Conservation (phyloP, 2,797 vertebrate genomes). For the Platyrinchus mystaceus region DNA sequence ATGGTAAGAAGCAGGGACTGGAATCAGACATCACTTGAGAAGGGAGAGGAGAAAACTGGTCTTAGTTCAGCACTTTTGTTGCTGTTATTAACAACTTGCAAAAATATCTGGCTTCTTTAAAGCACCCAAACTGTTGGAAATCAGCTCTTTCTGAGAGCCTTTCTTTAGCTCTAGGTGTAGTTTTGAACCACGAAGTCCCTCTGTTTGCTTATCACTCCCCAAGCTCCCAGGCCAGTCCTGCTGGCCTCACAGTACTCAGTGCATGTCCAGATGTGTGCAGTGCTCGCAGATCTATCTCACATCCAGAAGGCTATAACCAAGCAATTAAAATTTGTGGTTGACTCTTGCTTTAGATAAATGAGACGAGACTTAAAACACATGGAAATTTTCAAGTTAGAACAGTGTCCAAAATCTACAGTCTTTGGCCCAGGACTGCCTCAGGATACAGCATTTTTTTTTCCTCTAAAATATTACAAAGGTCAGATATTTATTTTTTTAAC, state of each 20-base stretch:
- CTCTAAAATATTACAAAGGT: slow-evolving; percentile 2
- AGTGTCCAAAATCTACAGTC: slow-evolving; percentile 60
- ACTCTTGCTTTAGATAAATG: slow-evolving; percentile 61
- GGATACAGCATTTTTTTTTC: slow-evolving; percentile 7
- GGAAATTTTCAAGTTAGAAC: slow-evolving; percentile 64
- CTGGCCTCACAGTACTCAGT: neutral
- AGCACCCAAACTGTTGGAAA: neutral
- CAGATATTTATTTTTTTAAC: slow-evolving; percentile 52
- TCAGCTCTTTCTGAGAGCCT: neutral
- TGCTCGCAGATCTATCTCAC: neutral
- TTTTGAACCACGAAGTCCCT: neutral
- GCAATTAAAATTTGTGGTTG: slow-evolving; percentile 49
- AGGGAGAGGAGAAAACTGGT: neutral
- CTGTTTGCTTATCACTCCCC: neutral
- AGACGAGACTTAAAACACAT: slow-evolving; percentile 62
- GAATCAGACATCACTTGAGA: neutral
- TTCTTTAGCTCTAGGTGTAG: neutral
- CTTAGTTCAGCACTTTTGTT: accelerated
- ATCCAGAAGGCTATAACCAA: neutral
- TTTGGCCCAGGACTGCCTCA: slow-evolving; percentile 33
- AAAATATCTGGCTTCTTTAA: slow-evolving; percentile 17
- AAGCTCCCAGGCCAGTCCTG: neutral
- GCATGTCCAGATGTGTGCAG: neutral
- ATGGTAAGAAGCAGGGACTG: neutral
- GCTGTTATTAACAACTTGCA: neutral